These are phyloP conservation scores for Turnix velox DNA, from an alignment of 2,113 vertebrate genomes.

Conservation along the genomic window DNA sequence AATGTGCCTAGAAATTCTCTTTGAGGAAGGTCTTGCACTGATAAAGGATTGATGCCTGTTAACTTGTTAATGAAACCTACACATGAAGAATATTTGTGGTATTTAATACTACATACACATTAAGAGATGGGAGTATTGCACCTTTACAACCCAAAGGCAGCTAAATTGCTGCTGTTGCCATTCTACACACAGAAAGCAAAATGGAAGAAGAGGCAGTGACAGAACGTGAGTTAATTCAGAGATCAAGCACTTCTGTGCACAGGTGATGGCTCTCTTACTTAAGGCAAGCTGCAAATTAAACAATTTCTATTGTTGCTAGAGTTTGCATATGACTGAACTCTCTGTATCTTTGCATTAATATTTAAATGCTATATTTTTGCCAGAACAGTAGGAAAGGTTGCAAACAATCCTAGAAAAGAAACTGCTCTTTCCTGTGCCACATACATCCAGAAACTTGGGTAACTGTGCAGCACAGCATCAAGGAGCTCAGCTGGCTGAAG, in stretches of 20 bases:
- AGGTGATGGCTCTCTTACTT: neutral
- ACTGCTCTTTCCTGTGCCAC: neutral
- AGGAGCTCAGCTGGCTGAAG: neutral
- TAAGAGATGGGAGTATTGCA: neutral
- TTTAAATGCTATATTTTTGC: neutral
- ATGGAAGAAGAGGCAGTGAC: neutral
- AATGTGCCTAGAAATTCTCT: neutral
- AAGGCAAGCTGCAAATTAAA: neutral
- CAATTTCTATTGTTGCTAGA: neutral
- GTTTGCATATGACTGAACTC: neutral
- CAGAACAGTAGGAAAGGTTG: neutral
- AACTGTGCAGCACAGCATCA: neutral
- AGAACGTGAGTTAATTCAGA: neutral
- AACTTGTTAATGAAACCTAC: neutral
- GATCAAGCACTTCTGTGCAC: neutral
- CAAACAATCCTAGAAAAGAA: neutral
- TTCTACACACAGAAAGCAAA: neutral
- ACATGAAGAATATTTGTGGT: neutral
- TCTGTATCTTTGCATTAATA: neutral
- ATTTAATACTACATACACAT: neutral
- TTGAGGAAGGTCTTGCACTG: neutral
- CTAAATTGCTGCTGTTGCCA: neutral
- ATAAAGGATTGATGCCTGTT: neutral
- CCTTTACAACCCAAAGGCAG: neutral
- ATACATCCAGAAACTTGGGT: fast-evolving